Base-by-base conservation (phyloP, 2,797 vertebrate species). In the Delichon dasypus region DNA sequence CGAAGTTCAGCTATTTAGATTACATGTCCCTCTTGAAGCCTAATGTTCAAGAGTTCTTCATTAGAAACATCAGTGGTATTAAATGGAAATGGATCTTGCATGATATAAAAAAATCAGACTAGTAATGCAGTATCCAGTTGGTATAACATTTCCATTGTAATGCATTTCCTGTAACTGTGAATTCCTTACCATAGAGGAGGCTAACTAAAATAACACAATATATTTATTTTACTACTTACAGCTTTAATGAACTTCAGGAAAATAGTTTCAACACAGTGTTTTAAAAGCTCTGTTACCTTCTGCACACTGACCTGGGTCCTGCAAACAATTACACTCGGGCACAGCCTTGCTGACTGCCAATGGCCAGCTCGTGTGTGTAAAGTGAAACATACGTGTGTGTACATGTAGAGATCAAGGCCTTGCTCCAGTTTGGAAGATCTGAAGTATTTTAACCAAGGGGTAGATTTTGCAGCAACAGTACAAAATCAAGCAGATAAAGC, bases 1-100 rank as follows among this genome's bases (percentile, higher is more conserved):
- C 66, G 51, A 85, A 87, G 81, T 66, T 83, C 53, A 58, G 47
- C 64, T 89, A 3, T 93, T 88, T 92, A 67, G 85, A 64, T 92
- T 82, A 68, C 58, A 55, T 0, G 0, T 71, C 61, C 42, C 36
- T 78, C 81, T 92, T 70, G 64, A 66, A 94, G 75, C 75, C 77
- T 90, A 26, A 83, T n/a, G 48, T 92, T 94, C 83, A 77, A 91
- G 88, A 79, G 73, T 29, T 93, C 89, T 90, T 94, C 84, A 89
- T 84, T 82, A 86, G 85, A 90, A 90, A 88, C 83, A 87, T 88
- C 82, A 82, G 3, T 73, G 54, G 38, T 67, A 67, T 73, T 85
- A 86, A 81, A 74, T n/a, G 57, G 50, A 76, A 95, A 85, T 26
- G 50, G 48, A 36, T 85, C 64, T 89, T 75, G 64, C 38, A 54